A percentile compares a stretch with the other conserved stretches of the same genome.
Evolutionary conservation across 2,113 vertebrate genomes (phyloP).

Genomic region (Aegithalos caudatus): DNA sequence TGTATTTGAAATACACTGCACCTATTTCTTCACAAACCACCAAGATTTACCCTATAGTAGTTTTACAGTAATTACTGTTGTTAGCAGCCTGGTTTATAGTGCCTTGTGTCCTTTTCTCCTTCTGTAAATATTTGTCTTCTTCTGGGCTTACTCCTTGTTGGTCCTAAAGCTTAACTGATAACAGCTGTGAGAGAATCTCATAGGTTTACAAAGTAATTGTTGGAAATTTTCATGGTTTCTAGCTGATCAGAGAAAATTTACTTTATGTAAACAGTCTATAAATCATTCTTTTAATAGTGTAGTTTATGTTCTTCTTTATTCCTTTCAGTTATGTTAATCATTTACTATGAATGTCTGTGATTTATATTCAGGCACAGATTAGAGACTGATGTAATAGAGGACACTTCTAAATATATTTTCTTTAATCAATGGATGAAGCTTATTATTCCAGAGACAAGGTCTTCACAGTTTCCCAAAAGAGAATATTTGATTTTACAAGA

Average conservation of each 20-base stretch:
- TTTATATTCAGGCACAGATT: not conserved
- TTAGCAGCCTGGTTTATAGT: not conserved
- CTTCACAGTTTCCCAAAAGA: rapidly evolving
- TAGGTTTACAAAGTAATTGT: not conserved
- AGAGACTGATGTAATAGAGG: not conserved
- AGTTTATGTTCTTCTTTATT: not conserved
- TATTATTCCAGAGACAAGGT: not conserved
- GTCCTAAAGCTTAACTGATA: not conserved
- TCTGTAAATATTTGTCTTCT: constrained; percentile 7
- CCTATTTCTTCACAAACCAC: not conserved
- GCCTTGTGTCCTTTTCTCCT: not conserved
- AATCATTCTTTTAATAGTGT: not conserved
- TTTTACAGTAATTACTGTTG: not conserved
- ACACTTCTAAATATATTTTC: not conserved
- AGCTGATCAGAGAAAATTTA: not conserved
- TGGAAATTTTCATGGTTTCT: not conserved
- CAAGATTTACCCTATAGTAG: not conserved
- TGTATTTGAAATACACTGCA: not conserved
- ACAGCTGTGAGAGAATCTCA: not conserved
- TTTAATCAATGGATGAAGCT: not conserved
- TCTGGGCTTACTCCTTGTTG: not conserved
- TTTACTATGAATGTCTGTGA: not conserved
- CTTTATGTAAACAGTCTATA: not conserved
- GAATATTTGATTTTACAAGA: not conserved
- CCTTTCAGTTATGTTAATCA: not conserved